Evolutionary conservation across 2,888 invertebrate species (phyloP).

Genomic region (Chorisops tibialis): DNA sequence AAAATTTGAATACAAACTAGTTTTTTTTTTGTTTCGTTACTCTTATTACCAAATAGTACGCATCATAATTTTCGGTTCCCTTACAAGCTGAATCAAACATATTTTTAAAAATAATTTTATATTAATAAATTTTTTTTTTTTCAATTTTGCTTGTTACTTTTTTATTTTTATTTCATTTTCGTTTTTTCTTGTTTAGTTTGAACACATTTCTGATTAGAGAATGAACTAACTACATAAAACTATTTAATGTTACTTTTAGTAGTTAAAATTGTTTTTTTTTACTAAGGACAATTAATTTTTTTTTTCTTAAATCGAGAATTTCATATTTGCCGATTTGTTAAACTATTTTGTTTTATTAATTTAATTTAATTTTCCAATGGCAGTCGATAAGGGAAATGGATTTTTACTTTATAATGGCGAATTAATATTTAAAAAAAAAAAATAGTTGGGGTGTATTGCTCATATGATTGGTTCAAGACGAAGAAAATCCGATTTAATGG

Average conservation of each 20-base stretch:
- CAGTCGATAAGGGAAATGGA: conserved; percentile 12
- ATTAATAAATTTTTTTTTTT: no score
- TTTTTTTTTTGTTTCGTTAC: no score
- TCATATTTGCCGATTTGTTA: conserved; percentile 12
- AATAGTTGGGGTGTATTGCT: conserved; percentile 17
- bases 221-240: no score
- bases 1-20: no score
- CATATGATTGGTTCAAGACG: conserved; percentile 5
- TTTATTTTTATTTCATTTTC: neutral
- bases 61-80: no score
- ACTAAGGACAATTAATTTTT: neutral
- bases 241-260: conserved; percentile 1
- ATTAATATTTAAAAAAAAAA: neutral
- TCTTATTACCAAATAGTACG: no score
- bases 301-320: neutral
- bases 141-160: no score
- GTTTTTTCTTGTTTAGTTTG: neutral
- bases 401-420: conserved; percentile 10
- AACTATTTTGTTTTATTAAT: no score
- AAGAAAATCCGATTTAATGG: neutral
- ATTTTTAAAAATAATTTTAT: no score
- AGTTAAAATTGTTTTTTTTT: neutral
- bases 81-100: no score
- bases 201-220: neutral
- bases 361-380: conserved; percentile 16